Evolutionary conservation across 2,113 vertebrate species (phyloP), one percentile per base, ranked within the genome.

Genomic region (Aythya baeri): DNA sequence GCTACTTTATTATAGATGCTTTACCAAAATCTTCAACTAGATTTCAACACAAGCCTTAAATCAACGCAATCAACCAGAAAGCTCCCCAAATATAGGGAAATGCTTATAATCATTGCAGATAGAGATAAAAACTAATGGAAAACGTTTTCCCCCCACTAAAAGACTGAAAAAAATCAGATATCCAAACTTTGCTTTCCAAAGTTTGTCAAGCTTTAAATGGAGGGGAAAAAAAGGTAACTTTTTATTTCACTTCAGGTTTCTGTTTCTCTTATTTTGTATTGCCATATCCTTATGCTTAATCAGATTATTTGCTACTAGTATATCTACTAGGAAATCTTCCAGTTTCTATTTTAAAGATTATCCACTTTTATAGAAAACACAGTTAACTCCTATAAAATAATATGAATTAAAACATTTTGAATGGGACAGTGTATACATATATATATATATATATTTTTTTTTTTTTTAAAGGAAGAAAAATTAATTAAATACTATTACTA

Each of bases 11-110:
- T 75, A 59, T 7, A 27, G 15, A 80, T 44, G 44, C 22, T 70
- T 73, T 70, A 81, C 20, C 78, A 21, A n/a, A 0, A 0, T 49
- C 34, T 85, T 77, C 34, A 77, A 31, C 70, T 70, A 71, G 17
- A 38, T 86, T 57, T 70, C 72, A 88, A 70, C 20, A 68, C 6
- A 34, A 73, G 18, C 11, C 80, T 79, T 66, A 88, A 34, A 86
- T 4, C 2, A 11, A 9, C 11, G 3, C 10, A 7, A 21, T n/a
- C 38, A 46, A 54, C 55, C 41, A 32, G 17, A 1, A 32, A 31
- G 23, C 34, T 1, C 7, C 9, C 4, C 27, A 41, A 15, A 71
- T 8, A n/a, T 6, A 66, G 68, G 21, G 4, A 79, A 74, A 50
- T 67, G 67, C 5, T 76, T 88, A 25, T 61, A 80, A 50, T 7